Conservation (phyloP, 2,113 vertebrate species). For the Dicentrarchus labrax region DNA sequence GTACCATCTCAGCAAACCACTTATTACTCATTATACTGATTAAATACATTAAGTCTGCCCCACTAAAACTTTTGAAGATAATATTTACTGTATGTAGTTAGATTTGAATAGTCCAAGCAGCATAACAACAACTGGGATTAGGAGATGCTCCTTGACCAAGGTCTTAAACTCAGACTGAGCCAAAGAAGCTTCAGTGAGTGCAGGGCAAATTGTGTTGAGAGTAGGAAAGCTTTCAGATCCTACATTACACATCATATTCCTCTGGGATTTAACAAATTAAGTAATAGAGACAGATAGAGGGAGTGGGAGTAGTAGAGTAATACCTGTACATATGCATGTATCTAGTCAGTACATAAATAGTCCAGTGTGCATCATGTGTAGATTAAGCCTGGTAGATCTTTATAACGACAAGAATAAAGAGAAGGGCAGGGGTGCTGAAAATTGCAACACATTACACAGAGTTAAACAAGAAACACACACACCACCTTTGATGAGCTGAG, state of each 20-base stretch:
- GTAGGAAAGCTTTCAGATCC: conserved; percentile 16
- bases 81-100: too few relatives aligned
- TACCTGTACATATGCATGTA: too few relatives aligned
- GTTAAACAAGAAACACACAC: not conserved
- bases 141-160: not conserved
- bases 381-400: not conserved
- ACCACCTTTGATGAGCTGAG: not conserved
- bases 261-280: conserved; percentile 31
- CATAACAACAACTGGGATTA: not conserved
- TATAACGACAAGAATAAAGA: not conserved
- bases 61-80: not conserved
- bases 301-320: not conserved
- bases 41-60: not conserved
- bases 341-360: conserved; percentile 7
- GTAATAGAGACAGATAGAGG: conserved; percentile 7
- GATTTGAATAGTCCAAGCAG: not conserved
- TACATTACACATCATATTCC: conserved; percentile 27
- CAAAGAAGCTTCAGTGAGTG: not conserved
- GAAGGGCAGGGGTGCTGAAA: conserved; percentile 14
- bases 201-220: conserved; percentile 17
- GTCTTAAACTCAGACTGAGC: conserved; percentile 14
- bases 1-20: not conserved
- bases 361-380: not conserved
- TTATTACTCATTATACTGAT: too few relatives aligned
- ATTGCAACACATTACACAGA: not conserved